phyloP scores from a whole-genome alignment of 2,113 vertebrate species.

The Poicephalus meyeri region DNA sequence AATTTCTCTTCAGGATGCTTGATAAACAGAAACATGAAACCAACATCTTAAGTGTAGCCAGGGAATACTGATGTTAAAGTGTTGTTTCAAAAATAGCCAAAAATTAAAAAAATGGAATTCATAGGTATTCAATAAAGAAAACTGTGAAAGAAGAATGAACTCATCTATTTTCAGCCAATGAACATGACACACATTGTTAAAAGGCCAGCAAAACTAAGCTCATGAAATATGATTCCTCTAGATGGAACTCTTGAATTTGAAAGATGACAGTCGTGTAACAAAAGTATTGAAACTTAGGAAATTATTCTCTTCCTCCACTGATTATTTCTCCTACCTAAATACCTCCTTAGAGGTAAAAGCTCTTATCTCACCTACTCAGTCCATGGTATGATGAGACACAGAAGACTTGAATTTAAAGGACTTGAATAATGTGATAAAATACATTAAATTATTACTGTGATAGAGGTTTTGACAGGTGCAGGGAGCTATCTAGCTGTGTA shows the following conservation, averaged over 20 bases:
- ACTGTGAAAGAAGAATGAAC: neutral
- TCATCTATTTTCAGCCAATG: neutral
- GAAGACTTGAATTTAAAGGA: conserved; percentile 30
- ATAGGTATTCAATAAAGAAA: neutral
- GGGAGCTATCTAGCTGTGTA: neutral
- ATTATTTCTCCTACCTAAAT: conserved; percentile 18
- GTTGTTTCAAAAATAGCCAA: neutral
- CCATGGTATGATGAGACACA: neutral
- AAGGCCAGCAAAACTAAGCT: conserved; percentile 1
- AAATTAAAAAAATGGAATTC: neutral
- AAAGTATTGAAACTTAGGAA: conserved; percentile 19
- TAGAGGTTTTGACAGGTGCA: neutral
- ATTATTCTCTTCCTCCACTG: neutral
- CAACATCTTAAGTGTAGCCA: neutral
- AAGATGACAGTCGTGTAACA: neutral
- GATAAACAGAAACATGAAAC: neutral
- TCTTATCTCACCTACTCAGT: conserved; percentile 29
- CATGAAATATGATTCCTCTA: conserved; percentile 49
- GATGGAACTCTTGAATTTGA: conserved; percentile 57
- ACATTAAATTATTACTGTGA: neutral
- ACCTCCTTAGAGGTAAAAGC: neutral
- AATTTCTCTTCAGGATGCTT: neutral
- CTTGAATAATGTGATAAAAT: conserved; percentile 4
- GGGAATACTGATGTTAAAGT: neutral
- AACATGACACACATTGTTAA: neutral